Percentiles rank a stretch among this genome's conserved stretches.
These are phyloP conservation scores for Synaphobranchus kaupii DNA, from an alignment of 2,797 vertebrate genomes.

Conservation along the genomic window DNA sequence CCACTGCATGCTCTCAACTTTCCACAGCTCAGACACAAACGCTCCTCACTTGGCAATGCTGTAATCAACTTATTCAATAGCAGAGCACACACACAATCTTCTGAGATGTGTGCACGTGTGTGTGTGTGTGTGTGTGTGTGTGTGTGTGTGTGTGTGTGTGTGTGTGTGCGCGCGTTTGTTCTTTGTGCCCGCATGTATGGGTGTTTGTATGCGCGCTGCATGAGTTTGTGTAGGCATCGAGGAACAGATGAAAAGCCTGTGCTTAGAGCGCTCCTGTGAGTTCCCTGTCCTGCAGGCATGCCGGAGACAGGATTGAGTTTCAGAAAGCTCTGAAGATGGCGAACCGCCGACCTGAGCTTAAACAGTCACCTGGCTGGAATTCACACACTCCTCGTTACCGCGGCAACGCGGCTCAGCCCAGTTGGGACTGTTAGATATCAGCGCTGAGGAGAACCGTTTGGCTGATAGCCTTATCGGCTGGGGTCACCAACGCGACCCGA, in stretches of 20 bases:
- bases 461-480: not conserved
- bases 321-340: not conserved
- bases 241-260: not conserved
- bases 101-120: not conserved
- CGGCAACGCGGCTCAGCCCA: not conserved
- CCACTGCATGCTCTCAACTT: not conserved
- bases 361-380: not conserved
- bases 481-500: not conserved
- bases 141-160: not conserved
- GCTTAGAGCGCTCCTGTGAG: not conserved
- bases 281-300: not conserved
- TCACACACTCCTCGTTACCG: not conserved
- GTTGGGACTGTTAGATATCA: not conserved
- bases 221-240: not conserved
- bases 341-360: not conserved
- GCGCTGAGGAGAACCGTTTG: not conserved
- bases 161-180: no score
- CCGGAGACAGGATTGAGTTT: not conserved
- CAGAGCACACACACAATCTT: not conserved
- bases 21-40: not conserved
- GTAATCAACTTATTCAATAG: not conserved
- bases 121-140: not conserved
- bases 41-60: not conserved
- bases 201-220: not conserved
- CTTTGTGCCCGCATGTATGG: not conserved